These are phyloP conservation scores for Cabera pusaria DNA, from an alignment of 2,888 invertebrate species.

Conservation along the genomic window DNA sequence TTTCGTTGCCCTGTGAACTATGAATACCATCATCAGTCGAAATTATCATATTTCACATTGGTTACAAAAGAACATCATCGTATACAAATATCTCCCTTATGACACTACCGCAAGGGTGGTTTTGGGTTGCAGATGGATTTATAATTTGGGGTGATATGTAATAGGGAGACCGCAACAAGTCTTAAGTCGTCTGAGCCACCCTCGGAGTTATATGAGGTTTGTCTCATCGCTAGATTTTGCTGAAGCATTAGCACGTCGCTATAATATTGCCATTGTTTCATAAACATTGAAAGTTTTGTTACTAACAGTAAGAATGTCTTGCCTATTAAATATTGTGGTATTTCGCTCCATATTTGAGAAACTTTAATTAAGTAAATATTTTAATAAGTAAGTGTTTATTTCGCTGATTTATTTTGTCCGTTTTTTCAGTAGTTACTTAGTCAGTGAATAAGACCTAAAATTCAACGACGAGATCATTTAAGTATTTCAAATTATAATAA, in stretches of 20 bases:
- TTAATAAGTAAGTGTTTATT: too few relatives aligned
- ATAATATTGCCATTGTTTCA: constrained; percentile 40
- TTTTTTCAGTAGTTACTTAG: too few relatives aligned
- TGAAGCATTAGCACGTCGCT: constrained; percentile 62
- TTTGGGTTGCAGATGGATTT: constrained; percentile 18
- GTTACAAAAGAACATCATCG: constrained; percentile 26
- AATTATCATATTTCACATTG: constrained; percentile 77
- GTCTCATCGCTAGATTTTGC: constrained; percentile 59
- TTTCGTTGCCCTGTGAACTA: constrained; percentile 54
- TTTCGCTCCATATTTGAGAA: too few relatives aligned
- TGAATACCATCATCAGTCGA: constrained; percentile 76
- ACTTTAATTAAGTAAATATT: too few relatives aligned
- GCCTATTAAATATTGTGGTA: too few relatives aligned
- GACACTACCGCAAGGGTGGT: constrained; percentile 21
- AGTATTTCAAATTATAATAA: not conserved
- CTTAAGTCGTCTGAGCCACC: constrained; percentile 64
- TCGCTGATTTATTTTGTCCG: too few relatives aligned
- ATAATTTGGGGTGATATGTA: constrained; percentile 44
- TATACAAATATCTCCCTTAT: constrained; percentile 18
- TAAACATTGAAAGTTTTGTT: too few relatives aligned
- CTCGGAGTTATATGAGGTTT: constrained; percentile 27
- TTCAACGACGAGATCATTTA: too few relatives aligned
- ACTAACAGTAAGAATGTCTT: too few relatives aligned
- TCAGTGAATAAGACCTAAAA: too few relatives aligned
- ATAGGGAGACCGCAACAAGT: constrained; percentile 65